Percentiles rank a stretch among this genome's conserved stretches.
Evolutionary conservation across 2,113 vertebrate genomes (phyloP).

Genomic region (Atrichornis clamosus): DNA sequence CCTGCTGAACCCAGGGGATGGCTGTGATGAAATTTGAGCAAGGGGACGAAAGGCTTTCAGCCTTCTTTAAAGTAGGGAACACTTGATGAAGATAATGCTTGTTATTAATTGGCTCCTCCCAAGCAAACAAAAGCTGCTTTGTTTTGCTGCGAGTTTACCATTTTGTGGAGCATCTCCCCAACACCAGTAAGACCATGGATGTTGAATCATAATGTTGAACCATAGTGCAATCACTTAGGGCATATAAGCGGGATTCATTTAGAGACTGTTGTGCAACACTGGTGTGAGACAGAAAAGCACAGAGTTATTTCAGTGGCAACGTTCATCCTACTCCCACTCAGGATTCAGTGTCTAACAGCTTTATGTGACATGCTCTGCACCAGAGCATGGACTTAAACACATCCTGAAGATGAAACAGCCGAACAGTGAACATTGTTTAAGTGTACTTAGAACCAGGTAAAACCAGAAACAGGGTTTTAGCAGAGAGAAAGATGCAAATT

Average conservation of each 20-base stretch:
- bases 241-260: neutral
- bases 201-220: neutral
- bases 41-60: neutral
- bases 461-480: neutral
- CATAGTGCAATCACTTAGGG: neutral
- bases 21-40: neutral
- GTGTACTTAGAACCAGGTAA: neutral
- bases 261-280: neutral
- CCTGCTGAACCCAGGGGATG: neutral
- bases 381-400: neutral
- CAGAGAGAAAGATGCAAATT: neutral
- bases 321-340: neutral
- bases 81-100: neutral
- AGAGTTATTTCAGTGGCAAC: neutral
- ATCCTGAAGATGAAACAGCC: neutral
- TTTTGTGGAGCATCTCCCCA: neutral
- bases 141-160: neutral
- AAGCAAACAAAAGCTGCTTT: neutral
- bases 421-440: neutral
- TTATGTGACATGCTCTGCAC: neutral
- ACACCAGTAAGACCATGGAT: neutral
- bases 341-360: neutral
- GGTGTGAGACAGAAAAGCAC: neutral
- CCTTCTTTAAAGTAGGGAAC: neutral
- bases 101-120: neutral